Evolutionary conservation across 2,888 invertebrate genomes (phyloP), one percentile per base, ranked within the genome.

Genomic region (Folsomia candida): DNA sequence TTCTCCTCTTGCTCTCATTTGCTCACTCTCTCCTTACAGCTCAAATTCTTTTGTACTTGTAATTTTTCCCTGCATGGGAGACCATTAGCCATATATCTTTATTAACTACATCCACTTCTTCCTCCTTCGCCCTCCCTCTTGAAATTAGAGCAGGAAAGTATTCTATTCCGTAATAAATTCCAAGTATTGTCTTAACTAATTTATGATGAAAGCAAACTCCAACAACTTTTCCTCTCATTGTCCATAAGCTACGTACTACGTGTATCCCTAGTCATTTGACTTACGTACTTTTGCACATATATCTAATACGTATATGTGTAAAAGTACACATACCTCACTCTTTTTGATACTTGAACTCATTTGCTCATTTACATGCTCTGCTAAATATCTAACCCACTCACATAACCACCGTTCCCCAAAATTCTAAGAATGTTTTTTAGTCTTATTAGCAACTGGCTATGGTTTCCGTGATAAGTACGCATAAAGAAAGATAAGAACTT

Each of bases 151-250:
- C 62, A 28, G 57, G 24, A 22, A 57, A 22, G 62, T n/a, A 25
- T 64, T 64, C 64, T 47, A 9, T n/a, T 27, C 24, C 47, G 72
- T 51, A 69, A 72, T 72, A 72, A 72, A 72, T 72, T 72, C 37
- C 67, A 67, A 69, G 67, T 73, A 74, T 74, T 74, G 72, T 74
- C 72, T 74, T 61, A 72, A 65, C 70, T 72, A 74, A 74, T 74
- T 74, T 74, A 74, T 74, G 61, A 51, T 51, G 64, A 64, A 51
- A 64, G 64, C 47, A 20, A 22, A 37, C 37, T 37, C 37, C 37
- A 37, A 37, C 37, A 37, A 37, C 37, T 37, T 37, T 37, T 14
- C 37, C 4, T 37, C 37, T 14, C 37, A 37, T 37, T 37, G 37
- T 37, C n/a, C n/a, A n/a, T n/a, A n/a, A n/a, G n/a, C n/a, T n/a